Base-by-base conservation (phyloP, 2,113 vertebrate species). In the Ammodramus savannarum region DNA sequence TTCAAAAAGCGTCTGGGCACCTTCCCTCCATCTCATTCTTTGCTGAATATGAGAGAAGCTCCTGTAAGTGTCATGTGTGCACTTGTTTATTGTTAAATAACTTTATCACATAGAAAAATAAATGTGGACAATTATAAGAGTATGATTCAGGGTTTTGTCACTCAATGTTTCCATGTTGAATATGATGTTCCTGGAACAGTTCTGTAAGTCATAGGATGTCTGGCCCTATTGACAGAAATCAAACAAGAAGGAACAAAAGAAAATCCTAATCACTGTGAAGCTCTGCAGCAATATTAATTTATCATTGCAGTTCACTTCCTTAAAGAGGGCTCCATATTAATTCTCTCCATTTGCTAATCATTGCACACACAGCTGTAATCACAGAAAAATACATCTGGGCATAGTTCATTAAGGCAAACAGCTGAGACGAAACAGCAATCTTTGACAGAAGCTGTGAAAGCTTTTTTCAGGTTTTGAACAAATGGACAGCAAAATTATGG, bases 1-100 rank as follows among this genome's bases (percentile, higher is more conserved):
- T 98, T 98, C 91, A 97, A 73, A 86, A 90, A 96, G 20, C 97
- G 96, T 26, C 95, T 98, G 54, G 98, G 98, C 29, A 98, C 98
- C 52, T 90, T 97, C 31, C 95, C 97, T 44, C 98, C 98, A 21
- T 97, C 97, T 44, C 65, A 97, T 51, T 57, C 76, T 34, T 97
- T 98, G 72, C 76, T 98, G 90, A 97, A 90, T 79, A 98, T 98
- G 97, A 97, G 32, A 80, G 96, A 97, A 96, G 6, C 67, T 88
- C 95, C 91, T 27, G 98, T 98, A 96, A 96, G 98, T 97, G 11
- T 74, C 41, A 39, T 20, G 17, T 20, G 17, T 68, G 41, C 8
- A 63, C 4, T 29, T 63, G 6, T 26, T 75, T 38, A 7, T 6
- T 71, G 72, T 82, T 0, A 5, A 61, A 54, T 43, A 75, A 43